phyloP scores from a whole-genome alignment of 2,113 vertebrate genomes.

The Psittacula cyanocephala region DNA sequence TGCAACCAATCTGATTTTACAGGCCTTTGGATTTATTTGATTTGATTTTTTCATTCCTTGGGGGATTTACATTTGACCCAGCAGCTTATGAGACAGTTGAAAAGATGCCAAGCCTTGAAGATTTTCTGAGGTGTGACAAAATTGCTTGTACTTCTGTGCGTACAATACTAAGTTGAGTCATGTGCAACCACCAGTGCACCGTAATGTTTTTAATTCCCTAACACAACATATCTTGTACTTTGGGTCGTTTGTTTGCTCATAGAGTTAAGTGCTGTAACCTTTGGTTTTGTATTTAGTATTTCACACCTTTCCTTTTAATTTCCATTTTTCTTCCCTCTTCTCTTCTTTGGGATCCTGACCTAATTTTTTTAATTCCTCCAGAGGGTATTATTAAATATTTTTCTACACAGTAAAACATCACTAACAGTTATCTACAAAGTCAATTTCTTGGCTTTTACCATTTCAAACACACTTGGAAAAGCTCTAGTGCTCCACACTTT shows the following conservation, averaged over 20 bases:
- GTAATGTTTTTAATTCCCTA: neutral
- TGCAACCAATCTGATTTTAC: neutral
- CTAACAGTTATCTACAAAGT: neutral
- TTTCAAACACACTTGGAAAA: neutral
- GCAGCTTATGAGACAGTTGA: neutral
- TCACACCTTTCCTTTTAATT: neutral
- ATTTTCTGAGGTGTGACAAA: neutral
- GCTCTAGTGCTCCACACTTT: neutral
- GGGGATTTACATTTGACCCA: neutral
- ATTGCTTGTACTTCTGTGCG: neutral
- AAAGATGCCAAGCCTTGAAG: neutral
- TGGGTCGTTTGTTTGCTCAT: neutral
- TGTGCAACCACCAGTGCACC: neutral
- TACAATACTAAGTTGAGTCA: neutral
- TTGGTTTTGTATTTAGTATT: neutral
- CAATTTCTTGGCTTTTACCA: neutral
- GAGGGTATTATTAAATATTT: neutral
- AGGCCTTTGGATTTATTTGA: neutral
- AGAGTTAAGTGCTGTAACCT: neutral
- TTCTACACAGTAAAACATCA: neutral
- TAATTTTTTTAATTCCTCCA: neutral
- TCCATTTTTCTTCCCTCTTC: neutral
- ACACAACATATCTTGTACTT: neutral
- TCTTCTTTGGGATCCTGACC: neutral
- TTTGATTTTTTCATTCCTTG: neutral